Base-by-base conservation (phyloP, 2,797 vertebrate species). In the Halcyon leucocephala region DNA sequence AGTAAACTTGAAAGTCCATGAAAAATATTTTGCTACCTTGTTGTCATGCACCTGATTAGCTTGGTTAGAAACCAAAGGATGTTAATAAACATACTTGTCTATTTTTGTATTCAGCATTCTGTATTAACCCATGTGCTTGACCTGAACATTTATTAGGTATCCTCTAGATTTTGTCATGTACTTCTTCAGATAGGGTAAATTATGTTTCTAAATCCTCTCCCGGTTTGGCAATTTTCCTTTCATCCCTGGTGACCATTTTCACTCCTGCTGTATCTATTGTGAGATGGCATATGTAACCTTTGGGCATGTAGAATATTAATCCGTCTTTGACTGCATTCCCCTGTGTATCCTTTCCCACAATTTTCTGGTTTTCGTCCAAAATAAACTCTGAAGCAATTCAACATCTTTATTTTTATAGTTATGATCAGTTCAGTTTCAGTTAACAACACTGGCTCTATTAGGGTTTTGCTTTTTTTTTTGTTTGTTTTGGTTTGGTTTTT, bases 181-280 rank as follows among this genome's bases (percentile, higher is more conserved):
- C 6, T 64, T 78, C 69, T 84, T 73, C 41, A 54, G 33, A 42
- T 1, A 76, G 10, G 3, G 26, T 72, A 73, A 89, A 95, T 92
- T 86, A 86, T 60, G 52, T 12, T 82, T 86, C 66, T 67, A 55
- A 90, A 72, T 48, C 15, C 35, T 26, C 33, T 90, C 57, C 67
- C 90, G 25, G 57, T 89, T 86, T 33, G 31, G 33, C 67, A 72
- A 94, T 95, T 93, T 93, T 52, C 28, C 81, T 94, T 86, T 70
- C 37, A 49, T 82, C 51, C 49, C 64, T 62, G 12, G 83, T 85
- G 88, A 60, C 33, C 33, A 31, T 90, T 91, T 90, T 77, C 35
- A 49, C 24, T 96, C 77, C 79, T 82, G 13, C 42, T 3, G 1
- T 70, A 77, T 73, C 51, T 89, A 11, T 84, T 89, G 49, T 89